Evolutionary conservation across 2,888 invertebrate genomes (phyloP), one percentile per base, ranked within the genome.

Genomic region (Uloborus plumipes): DNA sequence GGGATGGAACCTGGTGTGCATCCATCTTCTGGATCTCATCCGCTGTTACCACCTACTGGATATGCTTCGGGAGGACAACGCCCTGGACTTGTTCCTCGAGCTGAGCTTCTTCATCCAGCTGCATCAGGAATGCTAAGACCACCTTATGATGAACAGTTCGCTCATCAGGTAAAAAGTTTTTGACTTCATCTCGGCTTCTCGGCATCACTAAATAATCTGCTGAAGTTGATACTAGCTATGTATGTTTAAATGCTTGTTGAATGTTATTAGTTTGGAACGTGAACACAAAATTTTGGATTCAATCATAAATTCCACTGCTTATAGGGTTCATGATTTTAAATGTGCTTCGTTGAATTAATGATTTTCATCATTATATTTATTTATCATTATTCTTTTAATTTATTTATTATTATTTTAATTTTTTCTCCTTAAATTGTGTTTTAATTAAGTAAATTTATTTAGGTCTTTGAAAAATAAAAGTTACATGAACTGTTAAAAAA

Each of bases 131-230:
- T 85, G 74, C 47, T 85, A 50, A 72, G 85, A 50, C 84, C 85
- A 22, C 82, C 82, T 14, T 86, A 85, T 81, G 86, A 86, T 67
- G 86, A 86, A 67, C 86, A 84, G 70, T 79, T 85, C 58, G 85
- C 85, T 50, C 85, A 85, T 70, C 85, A 85, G 77, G 84, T 84
- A 78, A 31, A n/a, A 26, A 62, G 13, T 62, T 20, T 62, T 3
- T 16, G 26, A 22, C 11, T 39, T 39, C 26, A 2, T 39, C 7
- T 39, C 9, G 39, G 11, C 39, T 7, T 1, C 7, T 39, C 9
- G 39, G 11, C 39, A 39, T 1, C 9, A 11, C 9, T 39, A 6
- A 26, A 26, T 26, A 26, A 3, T 26, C 26, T 26, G 26, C 4
- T 3, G 4, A 26, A 39, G 6, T 11, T 11, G 1, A 39, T 39